These are phyloP conservation scores for Archaeoteleia sp. DNA, from an alignment of 2,888 invertebrate species.

Conservation along the genomic window DNA sequence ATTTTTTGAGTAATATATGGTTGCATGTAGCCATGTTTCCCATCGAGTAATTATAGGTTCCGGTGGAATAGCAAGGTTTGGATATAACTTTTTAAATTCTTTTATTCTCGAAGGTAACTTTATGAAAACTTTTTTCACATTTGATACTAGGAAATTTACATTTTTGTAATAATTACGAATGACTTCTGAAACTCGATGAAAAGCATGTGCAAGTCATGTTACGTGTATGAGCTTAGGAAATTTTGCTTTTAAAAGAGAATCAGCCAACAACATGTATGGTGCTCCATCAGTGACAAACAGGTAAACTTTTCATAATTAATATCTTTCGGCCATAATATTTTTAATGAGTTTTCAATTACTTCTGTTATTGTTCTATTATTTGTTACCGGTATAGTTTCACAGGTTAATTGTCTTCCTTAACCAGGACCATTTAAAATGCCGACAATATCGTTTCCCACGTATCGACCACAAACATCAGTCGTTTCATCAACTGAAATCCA, in stretches of 20 bases:
- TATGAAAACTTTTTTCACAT: constrained; percentile 8
- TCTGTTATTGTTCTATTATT: constrained; percentile 4
- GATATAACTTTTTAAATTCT: constrained; percentile 12
- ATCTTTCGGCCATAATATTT: constrained; percentile 5
- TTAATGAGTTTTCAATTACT: constrained; percentile 7
- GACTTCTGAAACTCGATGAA: constrained; percentile 14
- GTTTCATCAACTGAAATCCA: too few relatives aligned
- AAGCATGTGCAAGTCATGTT: constrained; percentile 11
- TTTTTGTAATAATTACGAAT: constrained; percentile 7
- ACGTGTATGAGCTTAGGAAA: constrained; percentile 10
- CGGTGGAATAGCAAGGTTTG: constrained; percentile 55
- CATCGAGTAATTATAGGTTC: constrained; percentile 58
- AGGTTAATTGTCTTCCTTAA: constrained; percentile 5
- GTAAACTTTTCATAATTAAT: constrained; percentile 5
- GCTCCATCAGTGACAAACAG: constrained; percentile 14
- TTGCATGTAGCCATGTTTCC: constrained; percentile 58
- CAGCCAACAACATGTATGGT: constrained; percentile 6
- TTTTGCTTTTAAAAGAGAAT: constrained; percentile 3
- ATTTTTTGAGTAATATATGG: constrained; percentile 21
- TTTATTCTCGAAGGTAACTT: constrained; percentile 5
- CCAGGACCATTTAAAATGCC: too few relatives aligned
- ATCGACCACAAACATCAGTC: too few relatives aligned
- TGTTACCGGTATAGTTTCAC: neutral
- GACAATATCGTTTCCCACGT: too few relatives aligned
- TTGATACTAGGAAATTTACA: constrained; percentile 9